Percentiles rank a stretch among this genome's conserved stretches.
These are phyloP conservation scores for Eulithis testata DNA, from an alignment of 2,888 invertebrate genomes.

Conservation along the genomic window DNA sequence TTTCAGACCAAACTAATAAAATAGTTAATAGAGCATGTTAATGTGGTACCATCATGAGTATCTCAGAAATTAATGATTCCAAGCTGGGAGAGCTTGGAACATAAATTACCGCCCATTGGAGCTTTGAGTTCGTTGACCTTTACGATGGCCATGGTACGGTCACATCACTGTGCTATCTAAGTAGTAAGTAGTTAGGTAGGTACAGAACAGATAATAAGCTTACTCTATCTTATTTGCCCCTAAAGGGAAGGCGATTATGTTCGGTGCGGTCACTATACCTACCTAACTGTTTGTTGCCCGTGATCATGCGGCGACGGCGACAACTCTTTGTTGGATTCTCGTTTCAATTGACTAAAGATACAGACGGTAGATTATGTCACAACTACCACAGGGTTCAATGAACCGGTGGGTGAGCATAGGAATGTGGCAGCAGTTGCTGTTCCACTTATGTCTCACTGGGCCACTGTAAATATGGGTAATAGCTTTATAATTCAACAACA, in stretches of 20 bases:
- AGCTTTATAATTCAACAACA: constrained; percentile 20
- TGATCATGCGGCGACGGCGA: constrained; percentile 18
- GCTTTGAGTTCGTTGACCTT: constrained; percentile 55
- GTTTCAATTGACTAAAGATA: constrained; percentile 40
- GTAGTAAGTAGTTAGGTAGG: constrained; percentile 9
- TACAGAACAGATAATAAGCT: constrained; percentile 31
- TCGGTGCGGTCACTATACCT: constrained; percentile 25
- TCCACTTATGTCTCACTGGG: constrained; percentile 24
- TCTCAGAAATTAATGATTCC: constrained; percentile 55
- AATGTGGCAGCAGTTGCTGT: constrained; percentile 20
- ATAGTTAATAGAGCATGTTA: constrained; percentile 4
- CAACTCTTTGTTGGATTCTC: constrained; percentile 25
- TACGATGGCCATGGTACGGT: constrained; percentile 28
- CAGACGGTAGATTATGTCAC: constrained; percentile 38
- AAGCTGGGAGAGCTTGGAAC: constrained; percentile 43
- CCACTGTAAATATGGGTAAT: constrained; percentile 16
- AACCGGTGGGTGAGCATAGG: constrained; percentile 23
- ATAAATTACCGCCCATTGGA: constrained; percentile 55
- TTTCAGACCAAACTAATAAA: neutral
- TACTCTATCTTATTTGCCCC: constrained; percentile 43
- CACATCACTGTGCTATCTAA: constrained; percentile 4
- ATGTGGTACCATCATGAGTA: constrained; percentile 28
- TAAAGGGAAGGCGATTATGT: constrained; percentile 38
- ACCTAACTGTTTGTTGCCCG: neutral
- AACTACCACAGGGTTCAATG: constrained; percentile 33